Evolutionary conservation across 2,113 vertebrate species (phyloP).

Genomic region (Capra hircus): DNA sequence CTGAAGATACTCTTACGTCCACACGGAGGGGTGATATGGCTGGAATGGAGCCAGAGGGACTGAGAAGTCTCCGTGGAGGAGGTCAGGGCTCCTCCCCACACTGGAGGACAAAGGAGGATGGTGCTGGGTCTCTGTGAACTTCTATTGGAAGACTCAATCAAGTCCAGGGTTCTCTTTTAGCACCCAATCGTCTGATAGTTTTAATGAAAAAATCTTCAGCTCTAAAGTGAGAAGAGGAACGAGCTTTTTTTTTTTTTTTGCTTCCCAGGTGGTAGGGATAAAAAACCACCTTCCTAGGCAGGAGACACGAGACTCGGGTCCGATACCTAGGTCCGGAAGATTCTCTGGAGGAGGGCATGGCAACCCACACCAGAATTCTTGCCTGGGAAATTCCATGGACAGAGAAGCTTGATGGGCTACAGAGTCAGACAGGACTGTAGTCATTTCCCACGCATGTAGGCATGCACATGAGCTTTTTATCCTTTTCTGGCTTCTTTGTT

Average conservation of each 20-base stretch:
- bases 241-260: neutral
- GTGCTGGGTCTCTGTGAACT: neutral
- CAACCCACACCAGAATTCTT: neutral
- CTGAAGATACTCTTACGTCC: rapidly evolving
- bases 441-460: neutral
- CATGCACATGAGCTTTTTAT: neutral
- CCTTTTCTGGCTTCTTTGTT: neutral
- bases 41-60: neutral
- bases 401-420: neutral
- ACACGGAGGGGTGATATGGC: rapidly evolving
- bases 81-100: neutral
- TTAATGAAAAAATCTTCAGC: neutral
- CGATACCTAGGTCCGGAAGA: rapidly evolving
- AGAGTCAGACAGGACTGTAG: neutral
- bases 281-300: neutral
- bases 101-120: rapidly evolving
- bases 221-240: neutral
- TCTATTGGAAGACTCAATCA: neutral
- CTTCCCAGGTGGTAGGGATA: neutral
- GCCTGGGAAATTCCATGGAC: neutral
- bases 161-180: neutral
- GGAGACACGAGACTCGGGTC: neutral
- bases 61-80: neutral
- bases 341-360: neutral
- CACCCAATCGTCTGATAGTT: neutral